Evolutionary conservation across 2,888 invertebrate genomes (phyloP).

Genomic region (Cephus pulcher): DNA sequence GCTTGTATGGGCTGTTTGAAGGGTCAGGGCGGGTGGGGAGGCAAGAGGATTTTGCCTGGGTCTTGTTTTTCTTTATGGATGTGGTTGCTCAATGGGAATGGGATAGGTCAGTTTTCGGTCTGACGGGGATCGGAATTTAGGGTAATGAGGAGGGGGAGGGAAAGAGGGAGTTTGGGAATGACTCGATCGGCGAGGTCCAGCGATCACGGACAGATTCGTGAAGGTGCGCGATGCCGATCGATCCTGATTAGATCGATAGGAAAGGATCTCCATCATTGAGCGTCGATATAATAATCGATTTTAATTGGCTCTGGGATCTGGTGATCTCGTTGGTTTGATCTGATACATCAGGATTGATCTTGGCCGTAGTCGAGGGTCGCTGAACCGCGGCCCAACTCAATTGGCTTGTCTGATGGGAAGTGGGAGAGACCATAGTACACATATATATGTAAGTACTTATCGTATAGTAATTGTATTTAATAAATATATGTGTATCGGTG

Average conservation of each 20-base stretch:
- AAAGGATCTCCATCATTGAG: not conserved
- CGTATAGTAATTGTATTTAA: constrained; percentile 65
- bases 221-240: not conserved
- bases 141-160: not conserved
- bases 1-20: constrained; percentile 47
- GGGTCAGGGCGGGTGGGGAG: constrained; percentile 13
- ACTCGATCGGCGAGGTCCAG: not conserved
- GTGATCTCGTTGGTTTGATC: not conserved
- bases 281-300: not conserved
- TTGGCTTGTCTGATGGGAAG: constrained; percentile 58
- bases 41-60: constrained; percentile 1
- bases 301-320: not conserved
- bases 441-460: constrained; percentile 65
- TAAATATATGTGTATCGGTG: constrained; percentile 60
- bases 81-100: not conserved
- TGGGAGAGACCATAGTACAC: constrained; percentile 68
- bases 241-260: not conserved
- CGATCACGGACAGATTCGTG: not conserved
- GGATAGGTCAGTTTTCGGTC: constrained; percentile 6
- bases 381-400: constrained; percentile 29
- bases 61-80: constrained; percentile 6
- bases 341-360: constrained; percentile 15
- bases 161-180: not conserved
- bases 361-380: constrained; percentile 29
- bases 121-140: not conserved